These are phyloP conservation scores for Acanthis flammea DNA, from an alignment of 2,797 vertebrate genomes.

Conservation along the genomic window DNA sequence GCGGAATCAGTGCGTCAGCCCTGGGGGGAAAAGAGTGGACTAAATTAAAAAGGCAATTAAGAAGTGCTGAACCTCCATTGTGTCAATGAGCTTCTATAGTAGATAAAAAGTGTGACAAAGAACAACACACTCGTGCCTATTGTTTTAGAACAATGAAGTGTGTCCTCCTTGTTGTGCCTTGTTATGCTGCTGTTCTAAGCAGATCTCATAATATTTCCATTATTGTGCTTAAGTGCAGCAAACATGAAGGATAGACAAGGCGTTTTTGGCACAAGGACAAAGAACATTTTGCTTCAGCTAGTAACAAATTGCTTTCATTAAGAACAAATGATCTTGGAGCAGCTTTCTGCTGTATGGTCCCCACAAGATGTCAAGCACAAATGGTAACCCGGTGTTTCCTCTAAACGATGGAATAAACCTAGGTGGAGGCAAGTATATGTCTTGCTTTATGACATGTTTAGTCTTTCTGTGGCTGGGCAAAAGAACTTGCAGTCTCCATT, in stretches of 20 bases:
- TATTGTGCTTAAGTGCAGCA: constrained; percentile 41
- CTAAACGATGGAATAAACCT: constrained; percentile 3
- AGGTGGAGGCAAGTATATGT: background rate
- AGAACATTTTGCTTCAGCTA: constrained; percentile 58
- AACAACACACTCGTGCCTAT: background rate
- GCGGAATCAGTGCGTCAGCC: background rate
- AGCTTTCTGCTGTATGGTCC: constrained; percentile 48
- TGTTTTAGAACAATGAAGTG: constrained; percentile 46
- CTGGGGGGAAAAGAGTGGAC: constrained; percentile 35
- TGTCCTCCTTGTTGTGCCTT: constrained; percentile 31
- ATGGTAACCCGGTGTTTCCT: background rate
- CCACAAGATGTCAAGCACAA: background rate
- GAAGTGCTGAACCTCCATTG: background rate
- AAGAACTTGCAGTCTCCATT: background rate
- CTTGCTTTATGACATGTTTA: background rate
- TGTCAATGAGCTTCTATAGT: constrained; percentile 32
- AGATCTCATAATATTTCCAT: constrained; percentile 23
- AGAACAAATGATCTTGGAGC: constrained; percentile 60
- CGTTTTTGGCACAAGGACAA: constrained; percentile 63
- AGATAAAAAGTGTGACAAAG: constrained; percentile 19
- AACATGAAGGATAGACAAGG: constrained; percentile 6
- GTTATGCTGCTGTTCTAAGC: constrained; percentile 54
- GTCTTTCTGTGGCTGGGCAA: background rate
- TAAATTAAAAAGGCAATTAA: constrained; percentile 68
- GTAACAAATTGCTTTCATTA: constrained; percentile 74